Evolutionary conservation across 2,797 vertebrate genomes (phyloP), one percentile per base, ranked within the genome.

Genomic region (Sus cebifrons): DNA sequence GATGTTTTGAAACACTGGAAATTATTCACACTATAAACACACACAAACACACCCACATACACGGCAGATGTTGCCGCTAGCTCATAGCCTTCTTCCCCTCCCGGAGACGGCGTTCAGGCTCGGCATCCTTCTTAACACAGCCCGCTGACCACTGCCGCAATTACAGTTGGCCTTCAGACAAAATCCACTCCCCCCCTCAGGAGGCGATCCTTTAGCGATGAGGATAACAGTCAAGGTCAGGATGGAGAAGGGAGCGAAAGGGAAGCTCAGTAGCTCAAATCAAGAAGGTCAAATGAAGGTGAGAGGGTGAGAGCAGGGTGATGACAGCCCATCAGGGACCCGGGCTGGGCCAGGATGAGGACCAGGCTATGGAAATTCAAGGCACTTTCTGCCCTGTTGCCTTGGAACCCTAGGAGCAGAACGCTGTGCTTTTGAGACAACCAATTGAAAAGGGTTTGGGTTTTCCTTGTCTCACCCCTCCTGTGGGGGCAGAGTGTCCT

Each of bases 101-200:
- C 65, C 8, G 54, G 52, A 67, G 36, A n/a, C 13, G 6, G 5
- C 49, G 67, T 17, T 40, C 23, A 10, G 89, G 23, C 62, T 62
- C 78, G 17, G 87, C 23, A 73, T 49, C 91, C 78, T 74, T 32
- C 77, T 15, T 7, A 56, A 56, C 52, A 3, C 32, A 3, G 40
- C 6, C 2, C 49, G 71, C 25, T 11, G 5, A 52, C 9, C 4
- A 10, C 27, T 25, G 1, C 40, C 8, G 0, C 49, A 8, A 0
- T 17, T 17, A 10, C 7, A 11, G 62, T 10, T 1, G 18, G 27
- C n/a, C 0, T 20, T 49, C 56, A 0, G 44, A 4, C 1, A 58
- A 64, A 11, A 10, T 27, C 65, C 6, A 10, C 13, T 6, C 18
- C 44, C 29, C 40, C 4, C 56, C 62, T 21, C n/a, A 0, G 27